Evolutionary conservation across 2,888 invertebrate species (phyloP).

Genomic region (Tholera decimalis): DNA sequence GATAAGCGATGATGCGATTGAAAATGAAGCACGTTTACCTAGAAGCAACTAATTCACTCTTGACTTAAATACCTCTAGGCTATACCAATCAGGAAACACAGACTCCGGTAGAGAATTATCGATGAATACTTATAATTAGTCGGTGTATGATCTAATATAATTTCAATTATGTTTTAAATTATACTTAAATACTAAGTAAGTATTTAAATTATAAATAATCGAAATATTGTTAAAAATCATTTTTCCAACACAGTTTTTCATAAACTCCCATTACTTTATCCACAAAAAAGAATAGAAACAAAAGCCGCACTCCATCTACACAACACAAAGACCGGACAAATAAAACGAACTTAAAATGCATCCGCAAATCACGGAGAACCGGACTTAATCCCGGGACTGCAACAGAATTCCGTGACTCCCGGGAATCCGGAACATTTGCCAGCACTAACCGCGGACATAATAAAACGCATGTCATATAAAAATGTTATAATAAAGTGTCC

Average conservation of each 20-base stretch:
- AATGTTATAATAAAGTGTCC: conserved; percentile 57
- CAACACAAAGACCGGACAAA: conserved; percentile 29
- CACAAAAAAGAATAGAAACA: conserved; percentile 25
- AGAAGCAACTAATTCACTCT: too few relatives aligned
- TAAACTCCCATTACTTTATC: not conserved
- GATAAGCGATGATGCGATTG: too few relatives aligned
- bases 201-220: not conserved
- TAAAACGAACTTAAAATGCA: conserved; percentile 44
- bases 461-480: conserved; percentile 62
- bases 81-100: too few relatives aligned
- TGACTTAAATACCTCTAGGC: too few relatives aligned
- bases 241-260: not conserved
- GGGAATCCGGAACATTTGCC: conserved; percentile 51
- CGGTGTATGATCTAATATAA: not conserved
- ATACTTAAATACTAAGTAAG: not conserved
- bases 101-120: not conserved
- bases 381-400: conserved; percentile 47
- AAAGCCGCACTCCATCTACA: conserved; percentile 20
- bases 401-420: conserved; percentile 39
- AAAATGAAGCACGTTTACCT: too few relatives aligned
- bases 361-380: conserved; percentile 42
- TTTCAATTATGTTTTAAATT: not conserved
- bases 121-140: not conserved
- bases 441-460: conserved; percentile 57
- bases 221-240: not conserved